Evolutionary conservation across 2,888 invertebrate species (phyloP), one percentile per base, ranked within the genome.

Genomic region (Taenaris catops): DNA sequence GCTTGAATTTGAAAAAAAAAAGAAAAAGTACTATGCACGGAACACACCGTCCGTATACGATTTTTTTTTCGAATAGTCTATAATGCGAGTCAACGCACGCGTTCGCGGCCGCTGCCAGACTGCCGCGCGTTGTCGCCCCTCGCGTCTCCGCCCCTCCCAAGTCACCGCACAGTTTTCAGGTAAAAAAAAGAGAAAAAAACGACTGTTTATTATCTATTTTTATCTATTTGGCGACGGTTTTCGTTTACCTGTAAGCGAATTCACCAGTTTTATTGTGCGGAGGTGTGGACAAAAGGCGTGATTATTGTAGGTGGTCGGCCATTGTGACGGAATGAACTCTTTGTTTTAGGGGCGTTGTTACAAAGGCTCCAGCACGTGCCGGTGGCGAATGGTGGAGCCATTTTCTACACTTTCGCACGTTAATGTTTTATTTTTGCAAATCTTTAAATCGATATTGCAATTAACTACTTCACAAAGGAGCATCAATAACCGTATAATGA

Each of bases 91-190:
- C 53, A 50, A 51, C 49, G 56, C 65, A 55, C 76, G 51, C 63
- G 53, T 52, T 55, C 67, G 64, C 55, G 66, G 70, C 62, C 55
- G 51, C 41, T 40, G 51, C 58, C 57, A 61, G 74, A 83, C 83
- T 83, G 80, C 66, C 81, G 81, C 69, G 61, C 58, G 51, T 34
- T 34, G 39, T 54, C 51, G 61, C 74, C 74, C 79, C 76, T 49
- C 71, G 52, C 60, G 43, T 48, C 70, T 36, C 63, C 41, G 54
- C 58, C 69, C 70, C 69, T 68, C 58, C 66, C 68, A 65, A 56
- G 51, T 21, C 46, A 14, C 34, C 38, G 49, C 56, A 61, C 53
- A 44, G 51, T 52, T 73, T 75, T 72, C 76, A 74, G 75, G 74
- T 73, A 79, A 66, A 74, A 74, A 76, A 28, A 18, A 59, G 58